Conservation (phyloP, 2,888 invertebrate genomes). For the Nycteola revayana region DNA sequence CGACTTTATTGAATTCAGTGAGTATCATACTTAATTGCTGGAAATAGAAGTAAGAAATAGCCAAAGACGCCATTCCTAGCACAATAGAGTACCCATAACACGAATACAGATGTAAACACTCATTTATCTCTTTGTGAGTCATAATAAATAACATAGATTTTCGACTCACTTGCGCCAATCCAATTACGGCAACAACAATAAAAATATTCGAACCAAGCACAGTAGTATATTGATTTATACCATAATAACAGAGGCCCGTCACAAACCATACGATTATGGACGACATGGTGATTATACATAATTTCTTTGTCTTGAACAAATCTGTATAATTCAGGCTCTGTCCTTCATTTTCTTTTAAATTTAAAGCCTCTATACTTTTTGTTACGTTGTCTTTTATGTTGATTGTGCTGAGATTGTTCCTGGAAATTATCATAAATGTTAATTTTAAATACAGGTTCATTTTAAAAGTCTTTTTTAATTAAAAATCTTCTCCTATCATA, state of each 20-base stretch:
- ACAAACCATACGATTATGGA: slow-evolving; percentile 43
- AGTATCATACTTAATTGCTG: too few species aligned
- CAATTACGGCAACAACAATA: slow-evolving; percentile 39
- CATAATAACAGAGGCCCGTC: slow-evolving; percentile 46
- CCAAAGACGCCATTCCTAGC: too few species aligned
- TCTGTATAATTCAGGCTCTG: slow-evolving; percentile 37
- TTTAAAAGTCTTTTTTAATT: too few species aligned
- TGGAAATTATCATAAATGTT: slow-evolving; percentile 37
- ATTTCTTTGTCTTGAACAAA: slow-evolving; percentile 43
- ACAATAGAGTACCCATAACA: too few species aligned
- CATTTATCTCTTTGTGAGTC: too few species aligned
- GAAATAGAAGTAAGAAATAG: too few species aligned
- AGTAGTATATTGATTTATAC: slow-evolving; percentile 50
- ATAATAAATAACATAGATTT: too few species aligned
- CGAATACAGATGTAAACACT: too few species aligned
- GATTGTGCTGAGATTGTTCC: slow-evolving; percentile 41
- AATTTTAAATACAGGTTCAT: too few species aligned
- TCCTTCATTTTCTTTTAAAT: slow-evolving; percentile 28
- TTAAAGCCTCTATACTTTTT: slow-evolving; percentile 35
- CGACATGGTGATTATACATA: slow-evolving; percentile 36
- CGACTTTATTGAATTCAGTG: too few species aligned
- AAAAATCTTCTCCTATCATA: too few species aligned
- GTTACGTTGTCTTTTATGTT: slow-evolving; percentile 42
- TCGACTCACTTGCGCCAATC: slow-evolving; percentile 47
- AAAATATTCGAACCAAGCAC: slow-evolving; percentile 45